Conservation (phyloP, 2,888 invertebrate species). For the Cremastinae sp. region DNA sequence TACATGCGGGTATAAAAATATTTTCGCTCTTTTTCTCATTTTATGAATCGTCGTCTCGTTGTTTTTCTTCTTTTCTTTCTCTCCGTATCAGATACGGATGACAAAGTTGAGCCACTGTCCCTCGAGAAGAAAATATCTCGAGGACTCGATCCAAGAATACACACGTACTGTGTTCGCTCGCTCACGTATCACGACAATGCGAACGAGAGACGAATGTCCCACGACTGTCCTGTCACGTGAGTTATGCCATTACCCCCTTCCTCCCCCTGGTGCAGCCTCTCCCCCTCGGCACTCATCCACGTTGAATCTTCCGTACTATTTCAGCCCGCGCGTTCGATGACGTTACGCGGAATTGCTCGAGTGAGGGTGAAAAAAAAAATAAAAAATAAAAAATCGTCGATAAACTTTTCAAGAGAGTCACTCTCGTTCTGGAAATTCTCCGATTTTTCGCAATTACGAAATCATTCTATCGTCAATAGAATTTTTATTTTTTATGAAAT, state of each 20-base stretch:
- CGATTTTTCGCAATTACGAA: no score
- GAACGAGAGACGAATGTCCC: conserved; percentile 61
- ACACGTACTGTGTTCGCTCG: conserved; percentile 32
- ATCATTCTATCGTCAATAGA: no score
- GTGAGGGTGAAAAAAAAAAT: conserved; percentile 31
- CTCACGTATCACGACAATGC: conserved; percentile 59
- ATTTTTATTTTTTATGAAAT: no score
- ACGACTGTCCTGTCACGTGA: conserved; percentile 61
- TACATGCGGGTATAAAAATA: no score
- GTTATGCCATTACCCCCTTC: conserved; percentile 58
- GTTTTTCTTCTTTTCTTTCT: conserved; percentile 16
- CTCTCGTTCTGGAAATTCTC: no score
- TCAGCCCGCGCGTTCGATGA: conserved; percentile 55
- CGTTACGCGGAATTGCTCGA: conserved; percentile 53
- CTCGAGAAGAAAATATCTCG: conserved; percentile 45
- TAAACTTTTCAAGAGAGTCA: no score
- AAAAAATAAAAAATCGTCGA: neutral
- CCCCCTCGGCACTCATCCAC: conserved; percentile 46
- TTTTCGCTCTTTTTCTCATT: no score
- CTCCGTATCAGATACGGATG: conserved; percentile 40
- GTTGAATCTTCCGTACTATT: conserved; percentile 60
- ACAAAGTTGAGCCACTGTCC: conserved; percentile 41
- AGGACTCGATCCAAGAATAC: conserved; percentile 44
- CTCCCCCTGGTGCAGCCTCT: no score
- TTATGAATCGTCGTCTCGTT: neutral